Evolutionary conservation across 2,113 vertebrate genomes (phyloP).

Genomic region (Chaenocephalus aceratus): DNA sequence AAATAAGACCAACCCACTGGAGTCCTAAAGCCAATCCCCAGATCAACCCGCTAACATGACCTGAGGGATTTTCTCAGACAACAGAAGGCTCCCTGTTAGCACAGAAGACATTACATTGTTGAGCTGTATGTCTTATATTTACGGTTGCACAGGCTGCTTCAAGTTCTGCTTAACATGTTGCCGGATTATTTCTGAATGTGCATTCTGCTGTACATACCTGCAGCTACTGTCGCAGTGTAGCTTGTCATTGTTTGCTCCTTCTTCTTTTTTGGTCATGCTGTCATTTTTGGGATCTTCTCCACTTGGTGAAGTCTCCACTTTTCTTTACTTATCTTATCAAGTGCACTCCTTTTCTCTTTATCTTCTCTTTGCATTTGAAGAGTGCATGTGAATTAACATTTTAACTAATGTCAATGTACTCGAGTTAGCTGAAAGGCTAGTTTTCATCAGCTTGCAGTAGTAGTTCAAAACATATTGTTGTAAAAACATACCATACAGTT

Average conservation of each 20-base stretch:
- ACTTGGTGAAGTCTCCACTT: not conserved
- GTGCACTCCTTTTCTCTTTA: too few species aligned
- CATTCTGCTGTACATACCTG: not conserved
- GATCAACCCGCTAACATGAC: not conserved
- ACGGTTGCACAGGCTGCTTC: too few species aligned
- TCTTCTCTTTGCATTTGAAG: too few species aligned
- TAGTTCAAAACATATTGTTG: too few species aligned
- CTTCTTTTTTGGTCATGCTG: not conserved
- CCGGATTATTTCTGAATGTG: not conserved
- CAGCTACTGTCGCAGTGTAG: not conserved
- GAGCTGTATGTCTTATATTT: too few species aligned
- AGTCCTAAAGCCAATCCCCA: not conserved
- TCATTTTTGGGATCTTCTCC: not conserved
- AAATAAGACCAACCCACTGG: not conserved
- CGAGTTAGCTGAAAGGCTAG: too few species aligned
- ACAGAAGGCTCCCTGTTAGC: not conserved
- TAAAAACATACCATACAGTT: too few species aligned
- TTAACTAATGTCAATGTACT: too few species aligned
- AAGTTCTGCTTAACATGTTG: not conserved
- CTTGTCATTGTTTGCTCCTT: not conserved
- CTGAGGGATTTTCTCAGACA: not conserved
- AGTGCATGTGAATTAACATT: too few species aligned
- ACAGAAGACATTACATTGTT: not conserved
- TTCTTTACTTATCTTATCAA: not conserved
- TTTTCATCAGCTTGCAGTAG: too few species aligned